Evolutionary conservation across 2,888 invertebrate species (phyloP), one percentile per base, ranked within the genome.

Genomic region (Leptopilina myrica): DNA sequence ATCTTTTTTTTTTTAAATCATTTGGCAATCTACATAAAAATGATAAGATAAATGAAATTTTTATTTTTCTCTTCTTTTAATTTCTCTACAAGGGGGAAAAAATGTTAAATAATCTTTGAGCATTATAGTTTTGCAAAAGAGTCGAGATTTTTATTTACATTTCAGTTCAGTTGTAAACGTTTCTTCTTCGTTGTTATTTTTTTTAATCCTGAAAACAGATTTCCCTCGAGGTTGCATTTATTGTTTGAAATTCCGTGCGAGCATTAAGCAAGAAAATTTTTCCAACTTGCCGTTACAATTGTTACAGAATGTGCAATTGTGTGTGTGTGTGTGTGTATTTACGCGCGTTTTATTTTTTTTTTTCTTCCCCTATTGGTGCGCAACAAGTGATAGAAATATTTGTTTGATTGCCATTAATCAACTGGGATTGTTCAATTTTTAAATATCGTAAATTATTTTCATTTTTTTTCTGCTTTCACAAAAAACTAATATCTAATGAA

Each of bases 381-480:
- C 76, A 76, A 64, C 77, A 76, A 64, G 65, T 76, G 76, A 77
- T 49, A 49, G 77, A 53, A 11, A 26, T 69, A 11, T 49, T 12
- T 9, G 12, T 49, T 67, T 20, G 12, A 46, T 46, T 49, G 49
- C 26, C 49, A 26, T n/a, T 65, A 65, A 65, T 65, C 65, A 20
- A 62, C 62, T 62, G 62, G 62, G 62, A 62, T 15, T 62, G 20
- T 15, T 20, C 49, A 49, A 49, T 3, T 49, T 49, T 49, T 49
- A 11, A 49, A 49, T 12, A 8, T 33, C 33, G 33, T 33, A 49
- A 49, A 49, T 12, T 11, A 4, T 49, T 49, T 49, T 11, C 12
- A 49, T 11, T 49, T 49, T 12, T 49, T 12, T 11, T 49, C 49
- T 46, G 8, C 8, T 46, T 46, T 46, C 46, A 46, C 1, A 46